Conservation (phyloP, 2,113 vertebrate genomes). For the Xenopus tropicalis region DNA sequence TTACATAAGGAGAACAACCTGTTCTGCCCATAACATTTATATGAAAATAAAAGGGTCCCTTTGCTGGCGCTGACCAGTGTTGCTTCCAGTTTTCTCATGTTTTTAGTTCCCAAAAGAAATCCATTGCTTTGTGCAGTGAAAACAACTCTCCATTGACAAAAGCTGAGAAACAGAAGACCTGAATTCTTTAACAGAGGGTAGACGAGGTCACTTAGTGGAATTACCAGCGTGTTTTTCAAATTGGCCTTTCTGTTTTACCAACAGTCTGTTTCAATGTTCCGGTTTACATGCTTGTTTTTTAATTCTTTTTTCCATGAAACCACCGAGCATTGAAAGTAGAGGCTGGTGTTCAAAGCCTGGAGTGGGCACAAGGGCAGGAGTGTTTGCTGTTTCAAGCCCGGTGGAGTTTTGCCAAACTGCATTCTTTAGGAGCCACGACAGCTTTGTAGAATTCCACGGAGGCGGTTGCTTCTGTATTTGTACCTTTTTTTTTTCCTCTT, state of each 20-base stretch:
- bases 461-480: conserved; percentile 15
- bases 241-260: conserved; percentile 30
- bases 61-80: too few relatives aligned
- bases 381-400: conserved; percentile 21
- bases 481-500: conserved; percentile 31
- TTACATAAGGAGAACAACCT: too few relatives aligned
- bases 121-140: background rate
- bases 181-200: conserved; percentile 36
- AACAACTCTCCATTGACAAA: conserved; percentile 23
- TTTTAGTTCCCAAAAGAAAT: too few relatives aligned
- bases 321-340: conserved; percentile 6
- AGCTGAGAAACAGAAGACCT: background rate
- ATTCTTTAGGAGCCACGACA: conserved; percentile 30
- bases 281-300: conserved; percentile 28
- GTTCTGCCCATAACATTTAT: too few relatives aligned
- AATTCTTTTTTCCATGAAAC: conserved; percentile 28
- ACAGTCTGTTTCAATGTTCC: conserved; percentile 40
- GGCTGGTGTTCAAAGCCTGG: conserved; percentile 24
- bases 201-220: conserved; percentile 39
- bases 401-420: conserved; percentile 17
- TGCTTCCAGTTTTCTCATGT: too few relatives aligned
- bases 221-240: conserved; percentile 25
- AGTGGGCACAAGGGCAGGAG: conserved; percentile 33
- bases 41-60: too few relatives aligned
- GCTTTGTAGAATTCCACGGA: conserved; percentile 20